These are phyloP conservation scores for Parauchenoglanis ngamensis DNA, from an alignment of 2,797 vertebrate species.

Conservation along the genomic window DNA sequence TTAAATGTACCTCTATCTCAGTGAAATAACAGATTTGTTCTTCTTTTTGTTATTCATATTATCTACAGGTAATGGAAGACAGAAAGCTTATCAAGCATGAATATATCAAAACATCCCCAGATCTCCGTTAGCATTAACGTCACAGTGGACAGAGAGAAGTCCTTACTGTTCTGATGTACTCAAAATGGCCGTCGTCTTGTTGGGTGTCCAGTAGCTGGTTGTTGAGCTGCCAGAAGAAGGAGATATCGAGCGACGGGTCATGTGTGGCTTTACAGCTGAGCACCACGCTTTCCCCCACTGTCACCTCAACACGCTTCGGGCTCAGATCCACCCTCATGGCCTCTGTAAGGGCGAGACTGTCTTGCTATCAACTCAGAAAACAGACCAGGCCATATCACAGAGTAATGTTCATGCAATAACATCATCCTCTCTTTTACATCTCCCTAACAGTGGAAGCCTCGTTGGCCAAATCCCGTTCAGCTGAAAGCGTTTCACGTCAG, in stretches of 20 bases:
- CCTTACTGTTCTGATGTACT: slow-evolving; percentile 96
- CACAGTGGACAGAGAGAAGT: not conserved
- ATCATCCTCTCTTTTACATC: not conserved
- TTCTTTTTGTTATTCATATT: not conserved
- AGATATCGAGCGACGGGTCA: slow-evolving; percentile 87
- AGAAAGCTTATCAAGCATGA: not conserved
- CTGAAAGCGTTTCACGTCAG: not conserved
- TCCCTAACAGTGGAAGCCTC: not conserved
- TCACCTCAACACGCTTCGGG: slow-evolving; percentile 88
- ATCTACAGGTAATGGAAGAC: not conserved
- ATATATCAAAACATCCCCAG: not conserved
- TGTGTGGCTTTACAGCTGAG: slow-evolving; percentile 93
- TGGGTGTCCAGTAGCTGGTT: slow-evolving; percentile 87
- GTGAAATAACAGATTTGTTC: not conserved
- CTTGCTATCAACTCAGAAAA: slow-evolving; percentile 66
- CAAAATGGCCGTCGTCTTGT: slow-evolving; percentile 90
- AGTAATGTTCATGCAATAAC: not conserved
- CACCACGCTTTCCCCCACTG: slow-evolving; percentile 94
- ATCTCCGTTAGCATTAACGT: not conserved
- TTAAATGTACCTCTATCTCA: not conserved
- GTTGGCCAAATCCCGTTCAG: not conserved
- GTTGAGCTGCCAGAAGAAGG: slow-evolving; percentile 90
- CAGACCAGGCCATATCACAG: not conserved
- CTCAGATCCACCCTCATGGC: slow-evolving; percentile 91
- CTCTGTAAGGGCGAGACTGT: slow-evolving; percentile 81